Percentiles rank a stretch among this genome's conserved stretches.
These are phyloP conservation scores for Limnephilus lunatus DNA, from an alignment of 2,888 invertebrate genomes.

Conservation along the genomic window DNA sequence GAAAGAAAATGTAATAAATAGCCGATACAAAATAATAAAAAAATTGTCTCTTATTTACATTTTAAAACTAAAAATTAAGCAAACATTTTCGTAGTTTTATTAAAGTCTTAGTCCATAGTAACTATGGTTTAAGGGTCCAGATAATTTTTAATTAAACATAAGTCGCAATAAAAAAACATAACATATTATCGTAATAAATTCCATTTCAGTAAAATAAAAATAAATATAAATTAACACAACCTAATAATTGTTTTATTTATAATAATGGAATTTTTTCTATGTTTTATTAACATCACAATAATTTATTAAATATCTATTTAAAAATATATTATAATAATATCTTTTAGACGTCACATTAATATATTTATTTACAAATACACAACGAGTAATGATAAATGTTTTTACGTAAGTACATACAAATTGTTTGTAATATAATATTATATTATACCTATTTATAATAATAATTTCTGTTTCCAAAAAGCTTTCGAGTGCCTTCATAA, in stretches of 20 bases:
- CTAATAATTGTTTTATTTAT: background rate
- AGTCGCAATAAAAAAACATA: background rate
- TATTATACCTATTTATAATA: background rate
- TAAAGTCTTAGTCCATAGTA: background rate
- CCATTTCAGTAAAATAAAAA: background rate
- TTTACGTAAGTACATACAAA: background rate
- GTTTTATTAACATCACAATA: background rate
- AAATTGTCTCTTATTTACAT: background rate
- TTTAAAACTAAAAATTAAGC: background rate
- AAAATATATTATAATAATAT: background rate
- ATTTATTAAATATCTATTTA: conserved; percentile 2
- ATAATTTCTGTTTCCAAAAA: background rate
- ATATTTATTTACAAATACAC: background rate
- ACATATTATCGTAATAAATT: background rate
- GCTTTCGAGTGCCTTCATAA: background rate
- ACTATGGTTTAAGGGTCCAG: background rate
- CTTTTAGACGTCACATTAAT: background rate
- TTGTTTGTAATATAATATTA: background rate
- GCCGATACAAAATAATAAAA: background rate
- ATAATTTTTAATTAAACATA: background rate
- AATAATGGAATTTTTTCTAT: background rate
- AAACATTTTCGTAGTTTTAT: background rate
- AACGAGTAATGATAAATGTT: background rate
- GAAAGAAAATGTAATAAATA: background rate
- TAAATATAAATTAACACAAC: background rate